These are phyloP conservation scores for Pachycephus smyrnensis DNA, from an alignment of 2,888 invertebrate genomes.

Conservation along the genomic window DNA sequence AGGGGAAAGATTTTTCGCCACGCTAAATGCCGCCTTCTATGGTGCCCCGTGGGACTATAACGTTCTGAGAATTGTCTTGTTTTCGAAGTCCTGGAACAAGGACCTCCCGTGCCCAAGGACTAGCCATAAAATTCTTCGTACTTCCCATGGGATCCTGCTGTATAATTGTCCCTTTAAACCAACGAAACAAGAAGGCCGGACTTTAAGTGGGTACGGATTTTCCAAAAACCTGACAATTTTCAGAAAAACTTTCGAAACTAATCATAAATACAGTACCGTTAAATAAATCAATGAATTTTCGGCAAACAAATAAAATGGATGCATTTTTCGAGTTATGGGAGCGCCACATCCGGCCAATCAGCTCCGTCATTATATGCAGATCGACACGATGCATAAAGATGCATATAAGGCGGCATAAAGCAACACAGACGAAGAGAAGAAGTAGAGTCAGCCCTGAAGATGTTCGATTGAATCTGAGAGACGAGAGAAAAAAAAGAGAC, in stretches of 20 bases:
- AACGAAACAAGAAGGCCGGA: not conserved
- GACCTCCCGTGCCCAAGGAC: constrained; percentile 8
- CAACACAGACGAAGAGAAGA: not conserved
- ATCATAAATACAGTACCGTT: not conserved
- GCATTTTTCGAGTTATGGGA: constrained; percentile 32
- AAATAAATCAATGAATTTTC: not conserved
- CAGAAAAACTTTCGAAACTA: not conserved
- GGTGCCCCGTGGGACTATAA: not conserved
- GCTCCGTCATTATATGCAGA: constrained; percentile 59
- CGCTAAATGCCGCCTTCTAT: not conserved
- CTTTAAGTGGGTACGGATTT: not conserved
- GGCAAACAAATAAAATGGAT: not conserved
- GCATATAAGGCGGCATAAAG: not conserved
- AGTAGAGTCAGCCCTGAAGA: not conserved
- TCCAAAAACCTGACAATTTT: not conserved
- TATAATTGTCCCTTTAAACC: not conserved
- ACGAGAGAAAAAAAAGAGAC: not conserved
- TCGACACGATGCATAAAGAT: constrained; percentile 22
- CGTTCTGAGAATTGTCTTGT: constrained; percentile 44
- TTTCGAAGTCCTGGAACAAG: constrained; percentile 43
- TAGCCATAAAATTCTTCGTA: constrained; percentile 33
- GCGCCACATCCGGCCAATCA: constrained; percentile 59
- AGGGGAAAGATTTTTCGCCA: not conserved
- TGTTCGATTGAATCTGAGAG: not conserved
- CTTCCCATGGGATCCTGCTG: constrained; percentile 25